Conservation (phyloP, 2,797 vertebrate species). For the Enteromius mattozi region DNA sequence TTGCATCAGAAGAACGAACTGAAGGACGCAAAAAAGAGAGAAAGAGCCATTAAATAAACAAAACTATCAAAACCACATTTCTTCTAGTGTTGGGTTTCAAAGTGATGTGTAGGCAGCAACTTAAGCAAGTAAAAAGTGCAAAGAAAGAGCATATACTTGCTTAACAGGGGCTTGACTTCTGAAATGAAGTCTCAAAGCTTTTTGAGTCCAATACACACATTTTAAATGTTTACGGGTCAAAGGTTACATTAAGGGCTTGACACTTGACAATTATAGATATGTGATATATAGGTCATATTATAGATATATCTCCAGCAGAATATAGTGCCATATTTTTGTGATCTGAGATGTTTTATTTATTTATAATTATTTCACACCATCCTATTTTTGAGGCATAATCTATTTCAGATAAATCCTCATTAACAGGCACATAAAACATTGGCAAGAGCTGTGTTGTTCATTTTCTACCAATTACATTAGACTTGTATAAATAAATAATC, state of each 20-base stretch:
- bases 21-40: not conserved
- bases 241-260: not conserved
- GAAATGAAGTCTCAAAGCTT: not conserved
- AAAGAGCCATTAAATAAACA: constrained; percentile 37
- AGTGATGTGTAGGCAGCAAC: constrained; percentile 16
- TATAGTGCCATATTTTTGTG: not conserved
- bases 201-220: not conserved
- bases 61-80: constrained; percentile 44
- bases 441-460: too few species aligned
- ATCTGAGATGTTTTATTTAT: not conserved
- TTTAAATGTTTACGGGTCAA: not conserved
- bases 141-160: not conserved
- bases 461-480: too few species aligned
- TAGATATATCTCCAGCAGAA: not conserved
- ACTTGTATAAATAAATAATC: too few species aligned
- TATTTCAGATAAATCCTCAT: not conserved
- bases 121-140: constrained; percentile 17
- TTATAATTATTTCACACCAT: not conserved
- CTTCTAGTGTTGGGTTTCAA: constrained; percentile 10
- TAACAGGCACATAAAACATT: too few species aligned
- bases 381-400: not conserved
- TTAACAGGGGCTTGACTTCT: constrained; percentile 6
- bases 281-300: too few species aligned
- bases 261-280: not conserved
- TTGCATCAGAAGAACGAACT: constrained; percentile 27